Conservation (phyloP, 2,113 vertebrate species). For the Grantiella picta region DNA sequence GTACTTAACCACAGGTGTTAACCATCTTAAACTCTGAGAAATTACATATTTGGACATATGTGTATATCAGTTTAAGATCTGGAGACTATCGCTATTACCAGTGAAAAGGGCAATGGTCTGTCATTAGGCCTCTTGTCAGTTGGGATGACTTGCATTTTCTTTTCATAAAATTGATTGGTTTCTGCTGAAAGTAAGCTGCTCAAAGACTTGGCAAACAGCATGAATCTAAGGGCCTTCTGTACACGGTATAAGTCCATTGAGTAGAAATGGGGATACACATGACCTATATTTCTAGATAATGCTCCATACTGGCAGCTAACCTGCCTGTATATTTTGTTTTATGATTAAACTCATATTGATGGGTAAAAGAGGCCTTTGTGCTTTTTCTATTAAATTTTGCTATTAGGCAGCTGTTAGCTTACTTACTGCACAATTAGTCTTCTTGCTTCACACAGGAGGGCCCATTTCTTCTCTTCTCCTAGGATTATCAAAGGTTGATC, state of each 20-base stretch:
- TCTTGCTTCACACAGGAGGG: background rate
- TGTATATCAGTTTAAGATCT: background rate
- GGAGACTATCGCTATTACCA: background rate
- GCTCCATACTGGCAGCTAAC: background rate
- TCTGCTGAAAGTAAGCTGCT: background rate
- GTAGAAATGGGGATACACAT: background rate
- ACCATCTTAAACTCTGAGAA: background rate
- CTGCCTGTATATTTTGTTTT: background rate
- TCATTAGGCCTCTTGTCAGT: background rate
- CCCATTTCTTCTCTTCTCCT: background rate
- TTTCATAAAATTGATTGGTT: background rate
- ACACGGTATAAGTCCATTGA: background rate
- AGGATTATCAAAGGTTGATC: background rate
- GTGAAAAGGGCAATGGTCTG: background rate
- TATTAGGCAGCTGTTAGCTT: background rate
- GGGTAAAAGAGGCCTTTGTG: background rate
- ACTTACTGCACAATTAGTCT: background rate
- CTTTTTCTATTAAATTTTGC: conserved; percentile 16
- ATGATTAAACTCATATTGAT: background rate
- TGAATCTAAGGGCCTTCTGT: background rate
- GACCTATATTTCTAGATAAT: background rate
- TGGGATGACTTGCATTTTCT: background rate
- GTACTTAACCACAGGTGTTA: background rate
- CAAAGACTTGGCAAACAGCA: background rate
- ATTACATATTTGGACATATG: background rate